Conservation (phyloP, 2,888 invertebrate genomes). For the Nezara viridula region DNA sequence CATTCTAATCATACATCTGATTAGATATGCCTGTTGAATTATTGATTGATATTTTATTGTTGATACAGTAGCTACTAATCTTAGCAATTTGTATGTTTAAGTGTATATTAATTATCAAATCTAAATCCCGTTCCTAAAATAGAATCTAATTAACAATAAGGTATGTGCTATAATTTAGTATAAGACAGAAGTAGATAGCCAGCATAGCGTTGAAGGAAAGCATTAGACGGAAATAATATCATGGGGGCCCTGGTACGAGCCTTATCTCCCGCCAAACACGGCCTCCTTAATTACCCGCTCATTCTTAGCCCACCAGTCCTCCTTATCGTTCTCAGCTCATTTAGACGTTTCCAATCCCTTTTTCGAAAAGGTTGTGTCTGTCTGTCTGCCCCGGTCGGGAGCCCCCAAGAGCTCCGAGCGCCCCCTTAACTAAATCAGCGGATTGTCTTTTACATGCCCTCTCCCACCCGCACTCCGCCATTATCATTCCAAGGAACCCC, state of each 20-base stretch:
- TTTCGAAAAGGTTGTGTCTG: constrained; percentile 36
- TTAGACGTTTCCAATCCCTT: constrained; percentile 55
- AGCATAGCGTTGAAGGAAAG: constrained; percentile 44
- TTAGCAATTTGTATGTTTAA: not conserved
- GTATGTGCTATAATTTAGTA: constrained; percentile 38
- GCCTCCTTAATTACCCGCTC: constrained; percentile 54
- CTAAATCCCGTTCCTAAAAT: not conserved
- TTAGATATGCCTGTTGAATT: too few species aligned
- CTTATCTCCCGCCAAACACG: constrained; percentile 52
- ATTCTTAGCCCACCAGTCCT: constrained; percentile 29
- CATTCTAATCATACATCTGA: too few species aligned
- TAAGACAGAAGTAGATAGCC: constrained; percentile 40
- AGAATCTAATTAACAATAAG: constrained; percentile 39
- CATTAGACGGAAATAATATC: constrained; percentile 49
- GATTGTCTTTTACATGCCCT: constrained; percentile 57
- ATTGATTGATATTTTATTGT: too few species aligned
- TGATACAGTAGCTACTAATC: too few species aligned
- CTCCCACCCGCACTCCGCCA: constrained; percentile 1
- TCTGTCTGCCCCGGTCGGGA: not conserved
- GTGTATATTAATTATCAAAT: not conserved
- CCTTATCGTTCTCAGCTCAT: constrained; percentile 42
- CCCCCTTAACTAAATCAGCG: constrained; percentile 54
- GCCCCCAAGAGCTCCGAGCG: not conserved
- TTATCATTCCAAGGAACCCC: constrained; percentile 57
- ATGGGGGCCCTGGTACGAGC: constrained; percentile 48